Evolutionary conservation across 2,113 vertebrate species (phyloP).

Genomic region (Hemiscyllium ocellatum): DNA sequence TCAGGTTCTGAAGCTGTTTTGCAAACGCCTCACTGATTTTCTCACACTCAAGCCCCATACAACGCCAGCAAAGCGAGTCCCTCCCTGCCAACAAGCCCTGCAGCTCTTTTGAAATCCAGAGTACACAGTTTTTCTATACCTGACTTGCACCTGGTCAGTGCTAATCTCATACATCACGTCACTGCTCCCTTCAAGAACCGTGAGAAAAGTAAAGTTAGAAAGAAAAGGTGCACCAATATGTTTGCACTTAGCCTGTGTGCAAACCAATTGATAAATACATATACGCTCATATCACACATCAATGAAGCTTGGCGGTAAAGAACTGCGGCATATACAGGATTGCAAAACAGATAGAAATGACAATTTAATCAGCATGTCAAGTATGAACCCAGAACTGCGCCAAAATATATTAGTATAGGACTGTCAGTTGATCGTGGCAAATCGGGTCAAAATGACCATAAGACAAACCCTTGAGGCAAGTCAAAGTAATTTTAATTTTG

Average conservation of each 20-base stretch:
- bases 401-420: background rate
- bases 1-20: conserved; percentile 44
- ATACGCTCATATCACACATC: background rate
- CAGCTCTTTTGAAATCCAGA: conserved; percentile 54
- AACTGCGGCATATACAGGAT: background rate
- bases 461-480: background rate
- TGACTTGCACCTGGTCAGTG: conserved; percentile 73
- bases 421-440: background rate
- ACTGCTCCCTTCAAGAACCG: conserved; percentile 60
- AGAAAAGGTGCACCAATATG: conserved; percentile 49
- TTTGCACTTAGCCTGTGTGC: background rate
- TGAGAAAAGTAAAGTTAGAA: conserved; percentile 65
- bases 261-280: conserved; percentile 1
- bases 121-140: conserved; percentile 51
- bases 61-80: conserved; percentile 65
- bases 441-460: background rate
- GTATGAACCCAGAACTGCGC: background rate
- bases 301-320: background rate
- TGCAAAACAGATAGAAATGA: background rate
- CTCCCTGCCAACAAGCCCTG: conserved; percentile 61
- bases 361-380: conserved; percentile 2
- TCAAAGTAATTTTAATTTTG: background rate
- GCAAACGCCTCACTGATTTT: conserved; percentile 77
- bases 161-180: conserved; percentile 69
- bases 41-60: conserved; percentile 82